Evolutionary conservation across 2,797 vertebrate genomes (phyloP), one percentile per base, ranked within the genome.

Genomic region (Aeoliscus strigatus): DNA sequence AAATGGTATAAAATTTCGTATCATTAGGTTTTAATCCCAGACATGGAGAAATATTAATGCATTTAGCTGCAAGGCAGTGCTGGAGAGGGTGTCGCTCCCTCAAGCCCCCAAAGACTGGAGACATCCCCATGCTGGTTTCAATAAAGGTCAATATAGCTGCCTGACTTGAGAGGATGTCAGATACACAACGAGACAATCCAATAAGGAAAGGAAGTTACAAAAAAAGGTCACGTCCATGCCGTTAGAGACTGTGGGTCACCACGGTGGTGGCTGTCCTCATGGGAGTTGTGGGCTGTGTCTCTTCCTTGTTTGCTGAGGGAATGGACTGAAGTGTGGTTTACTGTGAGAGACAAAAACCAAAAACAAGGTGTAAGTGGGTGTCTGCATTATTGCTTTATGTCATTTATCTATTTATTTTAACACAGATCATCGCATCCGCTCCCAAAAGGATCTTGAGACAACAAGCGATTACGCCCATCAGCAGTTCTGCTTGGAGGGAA

Each of bases 81-180:
- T 24, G 32, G 17, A 50, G 25, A 26, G 21, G 34, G 14, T n/a
- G 40, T n/a, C 38, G 50, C 35, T 1, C 0, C 26, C 34, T 40
- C 4, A 26, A 36, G 45, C 40, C 10, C 40, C 45, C 1, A 6
- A 65, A 51, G 56, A 55, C 25, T 31, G 1, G 1, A 39, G 11
- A 33, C 51, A 66, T 61, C 56, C 66, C 60, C 47, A 24, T 13
- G 54, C 45, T 50, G 55, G 39, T 60, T 55, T 50, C 39, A 60
- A 63, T 70, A 77, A 73, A 79, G 77, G 78, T 82, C 79, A 79
- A 38, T 5, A 6, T 27, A 38, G 16, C 40, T 49, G 51, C 35
- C 51, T 66, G 57, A 66, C 55, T 53, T n/a, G 7, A 32, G 42
- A 58, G 46, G 39, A 41, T 49, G 34, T 1, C 1, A 39, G 24